phyloP scores from a whole-genome alignment of 23 tunicate genomes.

The Ascidia mentula region DNA sequence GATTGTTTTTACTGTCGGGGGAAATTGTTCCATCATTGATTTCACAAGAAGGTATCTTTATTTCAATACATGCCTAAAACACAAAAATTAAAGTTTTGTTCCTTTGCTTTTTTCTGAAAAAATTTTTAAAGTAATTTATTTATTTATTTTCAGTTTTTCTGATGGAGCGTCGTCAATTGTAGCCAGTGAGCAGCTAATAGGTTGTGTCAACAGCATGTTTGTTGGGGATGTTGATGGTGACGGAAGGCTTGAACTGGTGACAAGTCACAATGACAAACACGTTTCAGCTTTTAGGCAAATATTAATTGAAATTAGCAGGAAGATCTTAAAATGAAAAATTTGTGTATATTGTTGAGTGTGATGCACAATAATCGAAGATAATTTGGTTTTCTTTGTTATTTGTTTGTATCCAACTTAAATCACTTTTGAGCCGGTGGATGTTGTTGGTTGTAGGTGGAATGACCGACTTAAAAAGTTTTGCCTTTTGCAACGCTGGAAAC shows the following conservation, averaged over 20 bases:
- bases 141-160: neutral
- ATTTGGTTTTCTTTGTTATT: no score
- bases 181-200: conserved; percentile 1
- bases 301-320: neutral
- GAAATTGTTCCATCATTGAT: conserved; percentile 49
- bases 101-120: no score
- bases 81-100: no score
- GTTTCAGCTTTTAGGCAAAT: conserved; percentile 83
- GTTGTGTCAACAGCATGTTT: conserved; percentile 44
- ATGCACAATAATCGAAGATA: no score
- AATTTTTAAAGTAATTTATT: no score
- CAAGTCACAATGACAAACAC: conserved; percentile 67
- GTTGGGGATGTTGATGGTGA: conserved; percentile 70
- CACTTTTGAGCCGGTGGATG: no score
- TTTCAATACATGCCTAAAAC: no score
- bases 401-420: no score
- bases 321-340: neutral
- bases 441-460: conserved; percentile 60
- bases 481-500: conserved; percentile 64
- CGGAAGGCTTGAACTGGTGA: conserved; percentile 46
- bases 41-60: conserved; percentile 15
- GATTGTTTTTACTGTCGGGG: conserved; percentile 41
- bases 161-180: neutral
- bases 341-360: no score
- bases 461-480: conserved; percentile 27